These are phyloP conservation scores for Halocynthia roretzi DNA, from an alignment of 23 tunicate genomes.

Conservation along the genomic window DNA sequence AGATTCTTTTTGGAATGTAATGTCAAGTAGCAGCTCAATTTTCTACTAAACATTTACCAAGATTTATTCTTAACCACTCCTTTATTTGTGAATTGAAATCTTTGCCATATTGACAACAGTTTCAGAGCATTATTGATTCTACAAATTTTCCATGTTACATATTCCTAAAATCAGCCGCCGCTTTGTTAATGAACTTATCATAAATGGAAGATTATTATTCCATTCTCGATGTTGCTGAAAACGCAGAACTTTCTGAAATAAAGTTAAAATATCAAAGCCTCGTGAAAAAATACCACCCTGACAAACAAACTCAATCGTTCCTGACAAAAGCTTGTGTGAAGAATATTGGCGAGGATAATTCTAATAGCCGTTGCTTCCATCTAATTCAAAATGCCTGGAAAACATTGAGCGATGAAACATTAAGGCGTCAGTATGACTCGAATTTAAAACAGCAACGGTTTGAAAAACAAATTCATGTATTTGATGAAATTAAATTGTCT, in stretches of 20 bases:
- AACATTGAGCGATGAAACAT: slow-evolving; percentile 13
- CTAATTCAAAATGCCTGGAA: slow-evolving; percentile 21
- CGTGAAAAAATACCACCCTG: slow-evolving; percentile 9
- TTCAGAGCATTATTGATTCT: no score
- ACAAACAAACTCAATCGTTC: not conserved
- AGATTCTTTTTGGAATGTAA: no score
- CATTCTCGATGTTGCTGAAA: not conserved
- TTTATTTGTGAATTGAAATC: no score
- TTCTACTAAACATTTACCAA: no score
- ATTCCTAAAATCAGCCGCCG: not conserved
- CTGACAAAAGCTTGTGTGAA: no score
- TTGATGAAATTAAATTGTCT: slow-evolving; percentile 7
- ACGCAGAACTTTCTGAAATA: not conserved
- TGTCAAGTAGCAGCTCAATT: no score
- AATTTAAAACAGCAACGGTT: not conserved
- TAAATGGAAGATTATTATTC: slow-evolving; percentile 7
- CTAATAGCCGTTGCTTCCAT: not conserved
- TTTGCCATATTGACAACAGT: no score
- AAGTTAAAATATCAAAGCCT: slow-evolving; percentile 2
- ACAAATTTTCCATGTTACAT: no score
- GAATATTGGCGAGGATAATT: not conserved
- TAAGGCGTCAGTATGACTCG: not conserved
- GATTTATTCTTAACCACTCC: no score
- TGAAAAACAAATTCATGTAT: not conserved
- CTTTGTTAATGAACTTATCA: not conserved